Evolutionary conservation across 1,140 invertebrate genomes (phyloP).

Genomic region (Diabrotica undecimpunctata): DNA sequence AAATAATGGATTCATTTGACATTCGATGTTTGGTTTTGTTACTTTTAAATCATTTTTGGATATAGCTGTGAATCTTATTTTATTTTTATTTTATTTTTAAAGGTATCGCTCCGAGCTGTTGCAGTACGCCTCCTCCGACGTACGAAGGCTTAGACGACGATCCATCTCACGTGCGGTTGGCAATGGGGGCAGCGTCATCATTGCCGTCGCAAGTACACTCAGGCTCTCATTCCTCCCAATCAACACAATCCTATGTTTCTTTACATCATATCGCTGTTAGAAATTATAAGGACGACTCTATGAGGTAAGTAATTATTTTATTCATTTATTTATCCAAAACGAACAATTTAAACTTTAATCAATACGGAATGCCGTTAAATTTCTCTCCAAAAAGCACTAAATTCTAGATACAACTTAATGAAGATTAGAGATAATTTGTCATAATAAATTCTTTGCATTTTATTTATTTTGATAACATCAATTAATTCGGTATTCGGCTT

Average conservation of each 20-base stretch:
- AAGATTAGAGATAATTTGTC: too few species aligned
- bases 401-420: too few species aligned
- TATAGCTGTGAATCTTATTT: too few species aligned
- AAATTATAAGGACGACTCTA: conserved; percentile 44
- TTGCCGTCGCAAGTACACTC: conserved; percentile 18
- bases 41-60: too few species aligned
- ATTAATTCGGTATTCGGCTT: too few species aligned
- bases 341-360: too few species aligned
- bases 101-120: conserved; percentile 58
- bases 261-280: conserved; percentile 25
- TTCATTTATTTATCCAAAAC: background rate
- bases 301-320: conserved; percentile 43
- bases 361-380: too few species aligned
- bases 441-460: too few species aligned
- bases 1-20: too few species aligned
- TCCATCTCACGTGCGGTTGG: conserved; percentile 53
- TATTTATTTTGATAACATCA: too few species aligned
- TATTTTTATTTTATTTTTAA: conserved; percentile 6
- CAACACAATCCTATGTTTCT: conserved; percentile 25
- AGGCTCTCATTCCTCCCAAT: conserved; percentile 25
- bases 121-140: conserved; percentile 83
- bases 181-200: conserved; percentile 44
- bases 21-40: too few species aligned
- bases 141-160: conserved; percentile 69
- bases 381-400: too few species aligned